Conservation (phyloP, 2,888 invertebrate genomes). For the Tachina grossa region DNA sequence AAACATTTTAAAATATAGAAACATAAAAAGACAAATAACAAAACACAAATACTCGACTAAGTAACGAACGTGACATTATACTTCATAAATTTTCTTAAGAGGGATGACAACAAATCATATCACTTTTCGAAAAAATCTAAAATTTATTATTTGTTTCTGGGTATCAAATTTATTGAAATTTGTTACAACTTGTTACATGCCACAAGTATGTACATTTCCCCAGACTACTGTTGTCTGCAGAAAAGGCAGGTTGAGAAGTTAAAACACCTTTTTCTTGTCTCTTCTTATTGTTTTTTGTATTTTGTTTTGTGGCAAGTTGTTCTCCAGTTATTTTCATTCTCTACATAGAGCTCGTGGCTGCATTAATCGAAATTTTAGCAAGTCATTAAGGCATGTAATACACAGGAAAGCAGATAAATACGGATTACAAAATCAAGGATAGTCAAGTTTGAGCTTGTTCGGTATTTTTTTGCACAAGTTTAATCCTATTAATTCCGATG, state of each 20-base stretch:
- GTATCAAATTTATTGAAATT: background rate
- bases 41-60: background rate
- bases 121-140: constrained; percentile 34
- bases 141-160: background rate
- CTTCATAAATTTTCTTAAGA: constrained; percentile 24
- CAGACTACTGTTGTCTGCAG: background rate
- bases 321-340: constrained; percentile 39
- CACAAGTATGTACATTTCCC: background rate
- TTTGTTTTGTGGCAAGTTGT: background rate
- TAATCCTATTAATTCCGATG: too few species aligned
- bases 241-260: background rate
- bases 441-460: too few species aligned
- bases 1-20: background rate
- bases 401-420: constrained; percentile 1
- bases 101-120: constrained; percentile 34
- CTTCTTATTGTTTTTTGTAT: background rate
- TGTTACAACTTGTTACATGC: constrained; percentile 9
- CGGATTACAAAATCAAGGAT: constrained; percentile 14
- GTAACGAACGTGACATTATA: constrained; percentile 43
- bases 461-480: too few species aligned
- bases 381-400: constrained; percentile 9
- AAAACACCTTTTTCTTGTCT: constrained; percentile 21
- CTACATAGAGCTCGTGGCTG: background rate
- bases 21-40: background rate
- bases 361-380: background rate